Base-by-base conservation (phyloP, 2,113 vertebrate genomes). In the Oncorhynchus keta region DNA sequence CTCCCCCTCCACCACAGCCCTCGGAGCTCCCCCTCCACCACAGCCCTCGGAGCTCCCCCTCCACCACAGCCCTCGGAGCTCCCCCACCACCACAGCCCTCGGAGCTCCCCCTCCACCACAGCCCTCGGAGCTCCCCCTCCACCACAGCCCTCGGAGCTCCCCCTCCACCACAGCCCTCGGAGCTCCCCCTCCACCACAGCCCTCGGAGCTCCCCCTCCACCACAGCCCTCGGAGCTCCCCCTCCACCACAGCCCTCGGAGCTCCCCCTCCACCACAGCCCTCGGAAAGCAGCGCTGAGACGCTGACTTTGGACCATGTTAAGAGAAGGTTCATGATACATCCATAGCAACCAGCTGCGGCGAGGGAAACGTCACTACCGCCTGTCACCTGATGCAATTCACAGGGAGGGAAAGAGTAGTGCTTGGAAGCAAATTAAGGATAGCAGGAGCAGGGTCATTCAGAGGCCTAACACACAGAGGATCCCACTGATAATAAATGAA, bases 321-420 rank as follows among this genome's bases (percentile, higher is more conserved):
- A 70, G 26, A 82, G 83, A 85, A 82, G 83, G 86, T 87, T 84
- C 90, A 87, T 83, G 77, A 90, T 87, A 77, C 88, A 91, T 84
- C 75, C 79, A 70, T 35, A 71, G 69, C 73, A 84, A 79, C 72
- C 76, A 79, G 82, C 73, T 74, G 70, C n/a, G 18, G 57, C 59
- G 30, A 22, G 48, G 22, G 24, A 26, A 9, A 71, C 48, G 2
- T 30, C 66, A n/a, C 66, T n/a, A 20, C 28, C 12, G 6, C 13
- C 22, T 51, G 73, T 86, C 83, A 83, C 74, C 85, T 85, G 80
- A 81, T 73, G 30, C 81, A 59, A 20, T 76, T 74, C 18, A 82
- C 11, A 61, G 16, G 49, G 68, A 65, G 3, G 20, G 75, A 51
- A 55, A 14, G 49, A 14, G 14, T 14, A 14, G 49, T 55, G 16